Percentiles rank a stretch among this genome's conserved stretches.
Evolutionary conservation across 2,888 invertebrate genomes (phyloP).

Genomic region (Conomelus anceps): DNA sequence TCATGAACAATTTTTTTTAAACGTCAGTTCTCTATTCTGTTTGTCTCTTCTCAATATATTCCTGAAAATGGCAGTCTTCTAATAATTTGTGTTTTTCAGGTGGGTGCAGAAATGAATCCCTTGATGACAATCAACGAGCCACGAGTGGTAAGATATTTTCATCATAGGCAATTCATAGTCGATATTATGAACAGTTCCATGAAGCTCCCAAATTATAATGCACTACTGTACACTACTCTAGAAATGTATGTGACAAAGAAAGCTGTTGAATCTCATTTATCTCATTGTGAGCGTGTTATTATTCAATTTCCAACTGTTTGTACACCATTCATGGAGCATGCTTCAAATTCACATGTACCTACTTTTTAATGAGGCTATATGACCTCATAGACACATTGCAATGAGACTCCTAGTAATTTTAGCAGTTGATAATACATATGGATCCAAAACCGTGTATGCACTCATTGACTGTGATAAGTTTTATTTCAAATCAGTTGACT

Average conservation of each 20-base stretch:
- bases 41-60: too few relatives aligned
- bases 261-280: background rate
- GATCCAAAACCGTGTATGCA: too few relatives aligned
- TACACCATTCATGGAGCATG: background rate
- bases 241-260: background rate
- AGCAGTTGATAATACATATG: too few relatives aligned
- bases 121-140: background rate
- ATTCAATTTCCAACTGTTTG: background rate
- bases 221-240: too few relatives aligned
- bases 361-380: background rate
- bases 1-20: too few relatives aligned
- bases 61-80: background rate
- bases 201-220: background rate
- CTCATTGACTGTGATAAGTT: too few relatives aligned
- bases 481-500: too few relatives aligned
- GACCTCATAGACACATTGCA: too few relatives aligned
- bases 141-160: background rate
- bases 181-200: background rate
- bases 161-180: background rate
- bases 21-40: too few relatives aligned
- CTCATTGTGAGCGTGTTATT: background rate
- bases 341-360: background rate
- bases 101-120: background rate
- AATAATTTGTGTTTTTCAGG: background rate
- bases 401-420: too few relatives aligned